phyloP scores from a whole-genome alignment of 2,113 vertebrate species.

The Barnardius zonarius region DNA sequence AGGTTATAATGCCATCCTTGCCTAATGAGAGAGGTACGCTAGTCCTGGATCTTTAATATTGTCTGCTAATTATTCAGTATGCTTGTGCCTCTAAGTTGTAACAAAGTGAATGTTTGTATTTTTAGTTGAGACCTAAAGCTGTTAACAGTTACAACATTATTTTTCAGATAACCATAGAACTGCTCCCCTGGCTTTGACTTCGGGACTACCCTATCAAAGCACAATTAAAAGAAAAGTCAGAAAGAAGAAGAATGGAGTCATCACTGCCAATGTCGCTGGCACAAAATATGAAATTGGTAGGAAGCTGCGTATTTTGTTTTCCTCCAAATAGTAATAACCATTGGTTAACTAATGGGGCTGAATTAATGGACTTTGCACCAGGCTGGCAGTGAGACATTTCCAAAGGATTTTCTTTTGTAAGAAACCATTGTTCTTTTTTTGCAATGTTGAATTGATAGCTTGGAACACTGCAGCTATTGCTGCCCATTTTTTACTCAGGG shows the following conservation, averaged over 20 bases:
- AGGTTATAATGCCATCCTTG: constrained; percentile 91
- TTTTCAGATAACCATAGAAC: constrained; percentile 83
- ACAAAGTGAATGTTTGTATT: background rate
- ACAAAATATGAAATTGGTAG: constrained; percentile 99
- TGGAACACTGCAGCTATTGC: background rate
- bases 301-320: constrained; percentile 31
- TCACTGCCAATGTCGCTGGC: constrained; percentile 89
- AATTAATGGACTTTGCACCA: background rate
- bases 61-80: background rate
- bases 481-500: background rate
- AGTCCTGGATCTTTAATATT: background rate
- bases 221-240: constrained; percentile 87
- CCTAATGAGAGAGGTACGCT: constrained; percentile 90
- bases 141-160: background rate
- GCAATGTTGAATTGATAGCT: background rate
- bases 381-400: background rate
- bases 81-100: background rate
- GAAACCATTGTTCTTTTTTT: background rate
- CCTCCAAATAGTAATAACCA: background rate
- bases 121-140: background rate
- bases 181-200: constrained; percentile 80
- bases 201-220: constrained; percentile 82
- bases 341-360: background rate
- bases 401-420: background rate
- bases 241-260: constrained; percentile 89